Percentiles rank a stretch among this genome's conserved stretches.
Evolutionary conservation across 2,113 vertebrate genomes (phyloP).

Genomic region (Marmota flaviventris): DNA sequence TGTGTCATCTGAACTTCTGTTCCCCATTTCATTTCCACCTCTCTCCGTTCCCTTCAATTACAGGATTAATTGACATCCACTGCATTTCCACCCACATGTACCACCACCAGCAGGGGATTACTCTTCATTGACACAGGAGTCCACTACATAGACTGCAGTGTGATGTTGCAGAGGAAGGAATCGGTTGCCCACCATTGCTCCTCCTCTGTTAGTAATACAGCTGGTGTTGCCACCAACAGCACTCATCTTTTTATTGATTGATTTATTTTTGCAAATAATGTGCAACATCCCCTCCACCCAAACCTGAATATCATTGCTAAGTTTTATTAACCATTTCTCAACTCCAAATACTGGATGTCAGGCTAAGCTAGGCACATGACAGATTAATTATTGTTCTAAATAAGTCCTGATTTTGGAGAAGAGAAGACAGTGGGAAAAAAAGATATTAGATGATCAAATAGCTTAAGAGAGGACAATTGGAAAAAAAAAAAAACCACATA

Average conservation of each 20-base stretch:
- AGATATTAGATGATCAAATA: neutral
- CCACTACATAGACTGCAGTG: too few relatives aligned
- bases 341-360: neutral
- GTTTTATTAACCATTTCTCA: neutral
- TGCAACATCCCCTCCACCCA: neutral
- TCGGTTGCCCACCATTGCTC: neutral
- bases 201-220: neutral
- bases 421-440: neutral
- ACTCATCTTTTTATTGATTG: neutral
- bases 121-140: neutral
- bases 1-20: neutral
- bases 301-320: neutral
- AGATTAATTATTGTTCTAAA: neutral
- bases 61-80: neutral
- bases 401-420: neutral
- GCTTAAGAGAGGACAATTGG: neutral
- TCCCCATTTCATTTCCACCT: neutral
- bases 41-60: neutral
- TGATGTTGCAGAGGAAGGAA: neutral
- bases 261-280: neutral
- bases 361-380: neutral
- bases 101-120: neutral
- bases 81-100: neutral
- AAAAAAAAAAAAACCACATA: neutral
- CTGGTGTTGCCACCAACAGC: neutral